Base-by-base conservation (phyloP, 2,888 invertebrate species). In the Ectemnius continuus region DNA sequence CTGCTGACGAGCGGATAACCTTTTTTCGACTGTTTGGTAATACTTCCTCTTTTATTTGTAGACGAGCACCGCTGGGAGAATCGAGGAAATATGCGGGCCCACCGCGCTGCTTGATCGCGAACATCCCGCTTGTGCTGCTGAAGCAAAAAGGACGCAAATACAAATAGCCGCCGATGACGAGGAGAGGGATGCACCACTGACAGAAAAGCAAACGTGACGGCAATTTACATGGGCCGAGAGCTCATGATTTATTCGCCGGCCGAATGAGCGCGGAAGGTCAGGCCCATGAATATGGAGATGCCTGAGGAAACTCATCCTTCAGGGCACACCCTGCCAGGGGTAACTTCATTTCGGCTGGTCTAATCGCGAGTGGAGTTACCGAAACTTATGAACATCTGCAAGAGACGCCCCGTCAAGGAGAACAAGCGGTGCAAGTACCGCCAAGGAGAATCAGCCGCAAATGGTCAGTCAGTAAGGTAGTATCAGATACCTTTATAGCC, bases 41-140 rank as follows among this genome's bases (percentile, higher is more conserved):
- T 52, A 16, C 1, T 52, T 14, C 1, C 16, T 52, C 67, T 74
- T 79, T 68, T 76, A 59, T 76, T 79, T 57, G 6, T 82, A 81
- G 81, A 58, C 73, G 73, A 48, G 36, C 52, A 57, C 16, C 26
- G 45, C 16, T 52, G 72, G 59, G 67, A 48, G 65, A 47, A 46
- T 11, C 36, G 36, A 36, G 36, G 60, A 45, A 59, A 62, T 45
- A 28, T 62, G 58, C 47, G 56, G 58, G 73, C 61, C 57, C 66
- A 64, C 47, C 61, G 67, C 61, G 58, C 68, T 66, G 58, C 56
- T 60, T 64, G 62, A 36, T 62, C 70, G 64, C 69, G 67, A 68
- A 48, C 47, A 64, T 67, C 47, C 66, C 64, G 68, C 68, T 64
- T 28, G 16, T 6, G 60, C 13, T 58, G 65, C 63, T 64, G 64